A percentile compares a stretch with the other conserved stretches of the same genome.
Evolutionary conservation across 2,797 vertebrate genomes (phyloP).

Genomic region (Gadopsis bispinosus): DNA sequence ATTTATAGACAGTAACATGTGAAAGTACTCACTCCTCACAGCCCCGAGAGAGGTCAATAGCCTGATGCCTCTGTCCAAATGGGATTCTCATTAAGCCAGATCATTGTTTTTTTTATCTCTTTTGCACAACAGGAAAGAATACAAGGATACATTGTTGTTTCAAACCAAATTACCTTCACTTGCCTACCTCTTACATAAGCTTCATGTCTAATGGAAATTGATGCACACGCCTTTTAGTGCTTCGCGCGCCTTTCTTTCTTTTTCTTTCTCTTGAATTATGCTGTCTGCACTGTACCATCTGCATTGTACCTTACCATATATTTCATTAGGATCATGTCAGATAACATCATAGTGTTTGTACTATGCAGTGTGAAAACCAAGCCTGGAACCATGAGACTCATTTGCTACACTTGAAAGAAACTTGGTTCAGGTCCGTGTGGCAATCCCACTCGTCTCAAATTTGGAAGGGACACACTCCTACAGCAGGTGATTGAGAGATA

Average conservation of each 20-base stretch:
- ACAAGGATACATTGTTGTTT: slow-evolving; percentile 55
- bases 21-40: slow-evolving; percentile 81
- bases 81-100: slow-evolving; percentile 76
- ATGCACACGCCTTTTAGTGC: background rate
- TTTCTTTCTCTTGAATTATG: slow-evolving; percentile 18
- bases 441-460: slow-evolving; percentile 44
- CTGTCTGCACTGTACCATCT: slow-evolving; percentile 1
- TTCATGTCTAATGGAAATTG: slow-evolving; percentile 18
- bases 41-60: slow-evolving; percentile 82
- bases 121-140: slow-evolving; percentile 48
- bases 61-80: slow-evolving; percentile 76
- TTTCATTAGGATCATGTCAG: slow-evolving; percentile 16
- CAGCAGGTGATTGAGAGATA: slow-evolving; percentile 55
- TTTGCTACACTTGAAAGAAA: slow-evolving; percentile 49
- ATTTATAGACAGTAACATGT: slow-evolving; percentile 87
- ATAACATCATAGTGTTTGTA: slow-evolving; percentile 27
- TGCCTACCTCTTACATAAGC: slow-evolving; percentile 10
- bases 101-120: slow-evolving; percentile 56
- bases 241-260: background rate
- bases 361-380: slow-evolving; percentile 28
- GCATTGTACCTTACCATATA: slow-evolving; percentile 23
- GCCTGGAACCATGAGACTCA: slow-evolving; percentile 29
- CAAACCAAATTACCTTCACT: slow-evolving; percentile 41
- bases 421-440: slow-evolving; percentile 43
- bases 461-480: slow-evolving; percentile 33